A percentile compares a stretch with the other conserved stretches of the same genome.
phyloP scores from a whole-genome alignment of 2,113 vertebrate species.

The Lanius collurio region DNA sequence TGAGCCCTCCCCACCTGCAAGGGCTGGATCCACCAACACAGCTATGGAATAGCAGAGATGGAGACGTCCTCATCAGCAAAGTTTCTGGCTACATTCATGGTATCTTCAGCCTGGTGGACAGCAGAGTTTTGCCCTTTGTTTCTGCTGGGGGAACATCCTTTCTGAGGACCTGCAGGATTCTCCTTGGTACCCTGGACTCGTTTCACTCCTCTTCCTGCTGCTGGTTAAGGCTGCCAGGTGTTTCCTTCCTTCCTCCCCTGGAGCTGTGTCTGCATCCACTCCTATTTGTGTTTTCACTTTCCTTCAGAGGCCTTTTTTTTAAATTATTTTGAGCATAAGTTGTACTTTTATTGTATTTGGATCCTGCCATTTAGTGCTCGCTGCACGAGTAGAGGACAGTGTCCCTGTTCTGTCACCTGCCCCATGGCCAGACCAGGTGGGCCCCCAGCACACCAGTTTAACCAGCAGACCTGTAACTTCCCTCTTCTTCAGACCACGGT shows the following conservation, averaged over 20 bases:
- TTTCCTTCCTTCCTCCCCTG: not conserved
- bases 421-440: not conserved
- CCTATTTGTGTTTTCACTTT: not conserved
- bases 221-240: not conserved
- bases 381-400: not conserved
- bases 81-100: rapidly evolving
- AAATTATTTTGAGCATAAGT: not conserved
- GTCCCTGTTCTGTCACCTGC: not conserved
- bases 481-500: not conserved
- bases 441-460: not conserved
- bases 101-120: not conserved
- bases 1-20: not conserved
- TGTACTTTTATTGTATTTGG: not conserved
- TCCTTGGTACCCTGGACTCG: not conserved
- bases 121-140: not conserved
- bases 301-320: not conserved
- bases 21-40: not conserved
- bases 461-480: not conserved
- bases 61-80: not conserved
- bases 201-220: not conserved
- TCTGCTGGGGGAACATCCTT: not conserved
- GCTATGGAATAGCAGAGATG: not conserved
- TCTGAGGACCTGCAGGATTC: not conserved
- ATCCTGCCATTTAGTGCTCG: not conserved
- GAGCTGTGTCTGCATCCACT: not conserved